Evolutionary conservation across 2,113 vertebrate genomes (phyloP).

Genomic region (Cinclus cinclus): DNA sequence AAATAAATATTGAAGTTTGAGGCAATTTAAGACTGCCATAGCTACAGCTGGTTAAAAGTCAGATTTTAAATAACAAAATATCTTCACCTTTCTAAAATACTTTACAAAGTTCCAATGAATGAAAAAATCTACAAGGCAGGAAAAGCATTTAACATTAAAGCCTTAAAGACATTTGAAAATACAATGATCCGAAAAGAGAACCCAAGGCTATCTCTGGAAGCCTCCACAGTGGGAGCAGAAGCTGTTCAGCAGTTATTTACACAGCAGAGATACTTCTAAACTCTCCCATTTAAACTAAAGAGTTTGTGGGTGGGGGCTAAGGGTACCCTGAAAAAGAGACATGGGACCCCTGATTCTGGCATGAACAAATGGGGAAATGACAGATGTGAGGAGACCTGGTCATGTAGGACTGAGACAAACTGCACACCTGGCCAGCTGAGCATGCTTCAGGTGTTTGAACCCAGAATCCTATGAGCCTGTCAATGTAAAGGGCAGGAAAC

Average conservation of each 20-base stretch:
- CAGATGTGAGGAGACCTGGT: background rate
- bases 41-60: background rate
- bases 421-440: background rate
- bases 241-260: background rate
- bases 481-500: background rate
- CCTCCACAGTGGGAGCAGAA: fast-evolving
- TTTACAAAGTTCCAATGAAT: background rate
- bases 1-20: background rate
- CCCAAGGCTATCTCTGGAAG: background rate
- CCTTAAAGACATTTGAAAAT: background rate
- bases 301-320: background rate
- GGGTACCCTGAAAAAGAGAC: background rate
- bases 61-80: background rate
- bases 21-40: background rate
- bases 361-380: background rate
- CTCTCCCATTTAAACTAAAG: background rate
- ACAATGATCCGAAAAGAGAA: background rate
- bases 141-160: background rate
- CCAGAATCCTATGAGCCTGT: background rate
- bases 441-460: background rate
- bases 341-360: background rate
- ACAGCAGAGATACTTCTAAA: background rate
- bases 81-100: background rate
- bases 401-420: background rate
- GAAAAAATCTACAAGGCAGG: background rate